Conservation (phyloP, 2,113 vertebrate genomes). For the Ammospiza caudacuta region DNA sequence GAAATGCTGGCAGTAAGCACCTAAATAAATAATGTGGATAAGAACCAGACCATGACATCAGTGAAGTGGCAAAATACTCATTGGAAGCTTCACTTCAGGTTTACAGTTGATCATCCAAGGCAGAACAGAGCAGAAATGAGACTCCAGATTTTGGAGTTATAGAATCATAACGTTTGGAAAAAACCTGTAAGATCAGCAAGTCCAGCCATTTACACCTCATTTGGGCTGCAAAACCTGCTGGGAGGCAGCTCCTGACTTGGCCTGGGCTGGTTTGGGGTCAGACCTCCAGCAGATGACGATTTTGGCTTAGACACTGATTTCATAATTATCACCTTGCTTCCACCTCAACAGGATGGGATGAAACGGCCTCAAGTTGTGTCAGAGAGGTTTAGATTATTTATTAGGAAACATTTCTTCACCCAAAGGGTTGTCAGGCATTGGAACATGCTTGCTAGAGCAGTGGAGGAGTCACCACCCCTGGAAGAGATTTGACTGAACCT, state of each 20-base stretch:
- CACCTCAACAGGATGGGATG: neutral
- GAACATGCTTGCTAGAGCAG: neutral
- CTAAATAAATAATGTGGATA: neutral
- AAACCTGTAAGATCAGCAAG: neutral
- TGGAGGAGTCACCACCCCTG: neutral
- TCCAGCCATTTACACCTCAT: neutral
- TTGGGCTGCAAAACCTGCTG: neutral
- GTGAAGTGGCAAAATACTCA: neutral
- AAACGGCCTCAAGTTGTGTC: neutral
- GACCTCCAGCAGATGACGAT: neutral
- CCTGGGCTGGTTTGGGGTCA: neutral
- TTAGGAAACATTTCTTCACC: neutral
- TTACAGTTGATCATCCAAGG: neutral
- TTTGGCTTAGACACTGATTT: neutral
- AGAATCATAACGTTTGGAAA: neutral
- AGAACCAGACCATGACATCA: neutral
- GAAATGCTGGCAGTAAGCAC: neutral
- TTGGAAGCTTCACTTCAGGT: neutral
- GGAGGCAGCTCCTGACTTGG: neutral
- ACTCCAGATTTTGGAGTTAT: neutral
- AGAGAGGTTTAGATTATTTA: neutral
- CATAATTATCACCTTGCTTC: neutral
- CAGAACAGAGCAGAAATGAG: neutral
- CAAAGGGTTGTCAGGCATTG: neutral
- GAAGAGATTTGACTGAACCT: neutral